These are phyloP conservation scores for Aplysina aerophoba DNA, from an alignment of 37 sponge, comb jelly and placozoan species.

Conservation along the genomic window DNA sequence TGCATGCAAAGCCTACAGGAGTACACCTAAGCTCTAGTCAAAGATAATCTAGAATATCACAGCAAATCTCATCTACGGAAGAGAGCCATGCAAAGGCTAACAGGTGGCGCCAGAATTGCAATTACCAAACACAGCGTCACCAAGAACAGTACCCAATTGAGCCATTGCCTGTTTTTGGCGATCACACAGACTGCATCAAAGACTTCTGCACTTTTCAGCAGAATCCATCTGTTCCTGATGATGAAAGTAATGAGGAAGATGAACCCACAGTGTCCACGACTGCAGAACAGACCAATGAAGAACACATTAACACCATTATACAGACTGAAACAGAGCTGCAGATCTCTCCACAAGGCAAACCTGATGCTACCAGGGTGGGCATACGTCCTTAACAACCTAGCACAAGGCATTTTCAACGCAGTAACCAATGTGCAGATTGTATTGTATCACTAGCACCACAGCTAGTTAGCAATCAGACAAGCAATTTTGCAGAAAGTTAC, in stretches of 20 bases:
- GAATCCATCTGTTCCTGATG: no score
- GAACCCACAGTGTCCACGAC: background rate
- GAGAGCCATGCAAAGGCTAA: slow-evolving; percentile 34
- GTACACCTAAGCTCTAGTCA: slow-evolving; percentile 28
- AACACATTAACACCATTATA: background rate
- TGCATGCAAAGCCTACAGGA: slow-evolving; percentile 52
- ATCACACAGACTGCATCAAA: slow-evolving; percentile 35
- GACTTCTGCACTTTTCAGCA: slow-evolving; percentile 42
- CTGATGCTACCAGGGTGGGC: slow-evolving; percentile 7
- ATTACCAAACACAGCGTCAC: background rate
- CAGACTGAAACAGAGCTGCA: background rate
- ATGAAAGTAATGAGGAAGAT: no score
- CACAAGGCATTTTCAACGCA: background rate
- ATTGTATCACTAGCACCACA: background rate
- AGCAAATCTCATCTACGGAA: slow-evolving; percentile 41
- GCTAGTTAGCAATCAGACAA: background rate
- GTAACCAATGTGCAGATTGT: background rate
- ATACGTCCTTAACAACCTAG: background rate
- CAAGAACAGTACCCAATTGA: slow-evolving; percentile 33
- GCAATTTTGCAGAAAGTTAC: no score
- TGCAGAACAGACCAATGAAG: background rate
- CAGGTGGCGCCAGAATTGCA: background rate
- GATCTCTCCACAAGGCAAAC: background rate
- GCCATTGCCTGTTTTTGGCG: slow-evolving; percentile 60
- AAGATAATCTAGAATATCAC: slow-evolving; percentile 32